Base-by-base conservation (phyloP, 2,888 invertebrate genomes). In the Rhabditophanes sp. region DNA sequence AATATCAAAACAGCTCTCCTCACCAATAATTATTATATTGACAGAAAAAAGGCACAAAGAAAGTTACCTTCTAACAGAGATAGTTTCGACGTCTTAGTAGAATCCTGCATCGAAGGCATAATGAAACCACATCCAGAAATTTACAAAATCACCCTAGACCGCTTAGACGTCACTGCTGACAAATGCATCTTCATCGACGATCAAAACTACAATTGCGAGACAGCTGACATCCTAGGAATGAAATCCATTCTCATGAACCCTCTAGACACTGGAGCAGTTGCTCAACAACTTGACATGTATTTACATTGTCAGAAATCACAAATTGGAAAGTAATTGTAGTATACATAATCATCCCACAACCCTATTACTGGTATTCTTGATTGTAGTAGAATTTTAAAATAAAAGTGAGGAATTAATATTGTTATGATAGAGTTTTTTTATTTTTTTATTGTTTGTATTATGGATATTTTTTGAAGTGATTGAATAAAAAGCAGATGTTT, bases 171-270 rank as follows among this genome's bases (percentile, higher is more conserved):
- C 2, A 20, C 25, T n/a, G 19, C 40, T n/a, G 28, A 43, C 15
- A 48, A 53, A 32, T 42, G 52, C 21, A 35, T 53, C 8, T 53
- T 53, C 37, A 33, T 53, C 12, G 53, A 53, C 31, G 48, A 48
- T 34, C 37, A 48, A 7, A 30, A 27, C 27, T 44, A 43, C 36
- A 49, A 53, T 37, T 33, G 41, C 16, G 51, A 52, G 12, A 46
- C 51, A 2, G 53, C 53, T 1, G 33, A 41, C 27, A 33, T 34
- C 28, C 33, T 50, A 5, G 53, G 53, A 25, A 48, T 52, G 48
- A 30, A 39, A 17, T 38, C 48, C 5, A 42, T 50, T 8, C 38
- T 36, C 5, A 46, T 48, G n/a, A n/a, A n/a, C n/a, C n/a, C 15
- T 9, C 23, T 15, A 7, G 19, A 30, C 7, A 24, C 21, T 8